Percentiles rank a stretch among this genome's conserved stretches.
Evolutionary conservation across 2,888 invertebrate genomes (phyloP).

Genomic region (Brenthis daphne): DNA sequence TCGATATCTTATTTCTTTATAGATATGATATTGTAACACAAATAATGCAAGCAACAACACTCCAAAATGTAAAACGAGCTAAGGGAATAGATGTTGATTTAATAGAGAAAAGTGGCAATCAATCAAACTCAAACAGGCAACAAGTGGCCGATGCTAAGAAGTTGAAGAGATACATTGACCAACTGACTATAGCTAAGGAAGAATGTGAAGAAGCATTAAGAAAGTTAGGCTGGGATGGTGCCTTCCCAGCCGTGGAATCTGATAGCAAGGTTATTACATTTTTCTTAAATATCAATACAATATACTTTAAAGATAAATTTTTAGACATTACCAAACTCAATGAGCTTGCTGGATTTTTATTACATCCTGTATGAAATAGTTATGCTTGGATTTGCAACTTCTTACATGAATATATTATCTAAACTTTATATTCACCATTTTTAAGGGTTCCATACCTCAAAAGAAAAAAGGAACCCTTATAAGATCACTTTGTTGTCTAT

Average conservation of each 20-base stretch:
- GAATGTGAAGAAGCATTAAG: conserved; percentile 90
- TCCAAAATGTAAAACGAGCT: conserved; percentile 93
- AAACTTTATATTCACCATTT: too few relatives aligned
- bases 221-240: conserved; percentile 89
- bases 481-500: too few relatives aligned
- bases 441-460: too few relatives aligned
- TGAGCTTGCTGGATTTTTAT: not conserved
- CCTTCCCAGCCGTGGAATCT: conserved; percentile 81
- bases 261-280: conserved; percentile 62
- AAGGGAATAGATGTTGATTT: conserved; percentile 88
- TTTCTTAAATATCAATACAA: not conserved
- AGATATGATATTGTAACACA: conserved; percentile 94
- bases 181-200: conserved; percentile 89
- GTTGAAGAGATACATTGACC: conserved; percentile 91
- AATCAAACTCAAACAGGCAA: conserved; percentile 86
- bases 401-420: too few relatives aligned
- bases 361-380: too few relatives aligned
- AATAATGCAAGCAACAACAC: conserved; percentile 96
- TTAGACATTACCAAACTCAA: not conserved
- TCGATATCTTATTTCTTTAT: conserved; percentile 22
- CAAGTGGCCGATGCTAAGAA: conserved; percentile 91
- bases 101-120: conserved; percentile 75
- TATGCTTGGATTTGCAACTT: too few relatives aligned
- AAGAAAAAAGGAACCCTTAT: too few relatives aligned
- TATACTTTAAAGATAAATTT: too few relatives aligned